Conservation (phyloP, 2,888 invertebrate genomes). For the Rutpela maculata region DNA sequence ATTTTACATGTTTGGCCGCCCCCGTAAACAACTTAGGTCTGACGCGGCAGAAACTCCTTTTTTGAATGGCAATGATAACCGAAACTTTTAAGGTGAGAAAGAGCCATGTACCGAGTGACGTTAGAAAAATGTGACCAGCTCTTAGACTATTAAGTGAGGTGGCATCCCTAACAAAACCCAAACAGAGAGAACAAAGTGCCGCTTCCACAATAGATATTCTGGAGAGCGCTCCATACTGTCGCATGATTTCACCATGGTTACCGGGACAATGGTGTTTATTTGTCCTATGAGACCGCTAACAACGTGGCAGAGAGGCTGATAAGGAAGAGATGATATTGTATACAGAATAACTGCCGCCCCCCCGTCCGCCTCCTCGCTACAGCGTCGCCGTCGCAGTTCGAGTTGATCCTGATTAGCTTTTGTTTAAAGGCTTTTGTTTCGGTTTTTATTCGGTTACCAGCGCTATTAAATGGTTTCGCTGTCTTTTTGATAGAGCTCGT, state of each 20-base stretch:
- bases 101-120: no score
- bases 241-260: conserved; percentile 75
- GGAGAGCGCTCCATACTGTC: conserved; percentile 69
- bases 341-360: conserved; percentile 68
- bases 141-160: conserved; percentile 44
- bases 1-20: no score
- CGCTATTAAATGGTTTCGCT: conserved; percentile 60
- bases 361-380: conserved; percentile 43
- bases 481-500: conserved; percentile 59
- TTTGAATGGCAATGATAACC: no score
- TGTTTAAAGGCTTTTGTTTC: conserved; percentile 64
- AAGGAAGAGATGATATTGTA: conserved; percentile 74
- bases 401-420: conserved; percentile 65
- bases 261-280: conserved; percentile 75
- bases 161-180: conserved; percentile 43
- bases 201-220: conserved; percentile 57
- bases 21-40: no score
- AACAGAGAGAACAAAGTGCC: conserved; percentile 44
- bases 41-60: no score
- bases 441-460: conserved; percentile 54
- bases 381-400: conserved; percentile 42
- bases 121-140: no score
- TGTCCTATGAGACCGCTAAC: conserved; percentile 75
- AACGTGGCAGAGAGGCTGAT: conserved; percentile 74
- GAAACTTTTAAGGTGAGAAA: no score